phyloP scores from a whole-genome alignment of 2,113 vertebrate genomes.

The cat (Felis catus) region F.catus_Fca126_mat1.0 CM031421.1:13040501-13041000 shows the following conservation, averaged over 20 bases:
- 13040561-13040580: neutral
- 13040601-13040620: neutral
- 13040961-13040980: neutral
- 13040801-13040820: neutral
- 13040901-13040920: neutral
- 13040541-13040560: no score
- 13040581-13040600: neutral
- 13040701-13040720: neutral
- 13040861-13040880: neutral
- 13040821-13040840: neutral
- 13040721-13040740: rapidly evolving
- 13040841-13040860: neutral
- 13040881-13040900: neutral
- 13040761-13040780: neutral
- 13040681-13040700: neutral
- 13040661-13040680: neutral
- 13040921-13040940: neutral
- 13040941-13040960: neutral
- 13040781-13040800: rapidly evolving
- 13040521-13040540: neutral
- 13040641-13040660: neutral
- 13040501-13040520: neutral
- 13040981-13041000: neutral
- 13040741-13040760: neutral
- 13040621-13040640: neutral